Conservation (phyloP, 2,888 invertebrate species). For the Eupelmus urozonus region DNA sequence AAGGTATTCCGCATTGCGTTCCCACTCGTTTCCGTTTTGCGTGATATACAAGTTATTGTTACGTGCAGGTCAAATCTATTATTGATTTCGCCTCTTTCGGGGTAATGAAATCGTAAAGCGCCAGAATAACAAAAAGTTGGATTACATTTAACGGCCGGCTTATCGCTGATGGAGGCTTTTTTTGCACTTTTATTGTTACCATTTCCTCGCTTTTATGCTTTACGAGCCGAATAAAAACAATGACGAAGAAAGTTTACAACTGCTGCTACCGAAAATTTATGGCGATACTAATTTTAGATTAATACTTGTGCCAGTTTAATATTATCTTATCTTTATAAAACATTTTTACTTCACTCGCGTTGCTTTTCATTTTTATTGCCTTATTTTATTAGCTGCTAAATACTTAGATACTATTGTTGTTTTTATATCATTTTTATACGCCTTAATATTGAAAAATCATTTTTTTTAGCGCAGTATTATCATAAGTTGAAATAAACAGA, state of each 20-base stretch:
- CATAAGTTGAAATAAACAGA: neutral
- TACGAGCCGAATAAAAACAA: too few relatives aligned
- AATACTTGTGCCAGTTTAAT: too few relatives aligned
- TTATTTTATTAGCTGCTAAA: too few relatives aligned
- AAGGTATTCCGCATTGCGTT: conserved; percentile 14
- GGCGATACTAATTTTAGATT: too few relatives aligned
- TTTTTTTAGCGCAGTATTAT: neutral
- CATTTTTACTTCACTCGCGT: too few relatives aligned
- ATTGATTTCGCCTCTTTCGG: neutral
- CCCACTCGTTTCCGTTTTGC: conserved; percentile 14
- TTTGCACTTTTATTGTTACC: neutral
- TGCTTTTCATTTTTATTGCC: too few relatives aligned
- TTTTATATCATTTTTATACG: neutral
- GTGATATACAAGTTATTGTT: conserved; percentile 3
- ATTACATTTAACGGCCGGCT: neutral
- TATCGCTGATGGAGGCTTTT: neutral
- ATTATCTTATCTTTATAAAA: too few relatives aligned
- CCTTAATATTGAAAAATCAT: neutral
- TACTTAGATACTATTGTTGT: neutral
- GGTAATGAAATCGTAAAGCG: neutral
- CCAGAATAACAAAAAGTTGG: neutral
- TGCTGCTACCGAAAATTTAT: too few relatives aligned
- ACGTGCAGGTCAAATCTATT: neutral
- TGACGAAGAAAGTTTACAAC: too few relatives aligned
- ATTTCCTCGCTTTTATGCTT: too few relatives aligned